Conservation (phyloP, 2,113 vertebrate genomes). For the Tympanuchus pallidicinctus region DNA sequence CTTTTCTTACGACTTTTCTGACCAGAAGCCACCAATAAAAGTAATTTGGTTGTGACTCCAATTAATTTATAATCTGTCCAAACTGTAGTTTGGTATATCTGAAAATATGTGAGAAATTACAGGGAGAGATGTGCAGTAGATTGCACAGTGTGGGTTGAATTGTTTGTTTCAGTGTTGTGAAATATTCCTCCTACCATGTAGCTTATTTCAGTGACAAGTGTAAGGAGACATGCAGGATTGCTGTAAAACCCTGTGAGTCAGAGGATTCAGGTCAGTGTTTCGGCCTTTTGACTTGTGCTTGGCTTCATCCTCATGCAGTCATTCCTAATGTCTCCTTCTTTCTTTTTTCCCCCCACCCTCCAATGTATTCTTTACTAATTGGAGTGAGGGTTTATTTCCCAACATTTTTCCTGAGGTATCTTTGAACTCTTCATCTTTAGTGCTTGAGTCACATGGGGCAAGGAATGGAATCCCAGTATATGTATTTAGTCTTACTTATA, state of each 20-base stretch:
- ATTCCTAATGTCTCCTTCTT: background rate
- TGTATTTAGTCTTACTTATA: background rate
- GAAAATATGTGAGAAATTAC: background rate
- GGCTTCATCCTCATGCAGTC: background rate
- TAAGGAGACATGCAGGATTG: background rate
- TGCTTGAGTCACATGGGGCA: background rate
- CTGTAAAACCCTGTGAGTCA: background rate
- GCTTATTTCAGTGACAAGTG: background rate
- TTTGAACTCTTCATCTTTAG: background rate
- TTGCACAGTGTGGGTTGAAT: rapidly evolving
- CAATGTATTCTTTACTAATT: background rate
- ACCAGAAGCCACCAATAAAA: background rate
- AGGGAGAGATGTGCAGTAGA: background rate
- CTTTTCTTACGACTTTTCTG: background rate
- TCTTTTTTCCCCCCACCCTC: background rate
- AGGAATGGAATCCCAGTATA: background rate
- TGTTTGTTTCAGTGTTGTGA: background rate
- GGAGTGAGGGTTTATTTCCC: background rate
- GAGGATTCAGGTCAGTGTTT: background rate
- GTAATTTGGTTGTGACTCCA: background rate
- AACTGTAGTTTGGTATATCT: background rate
- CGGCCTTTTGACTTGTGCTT: background rate
- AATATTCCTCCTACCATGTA: background rate
- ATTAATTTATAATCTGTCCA: background rate
- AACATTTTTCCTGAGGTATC: background rate